These are phyloP conservation scores for Cosmorhoe ocellata DNA, from an alignment of 2,888 invertebrate genomes.

Conservation along the genomic window DNA sequence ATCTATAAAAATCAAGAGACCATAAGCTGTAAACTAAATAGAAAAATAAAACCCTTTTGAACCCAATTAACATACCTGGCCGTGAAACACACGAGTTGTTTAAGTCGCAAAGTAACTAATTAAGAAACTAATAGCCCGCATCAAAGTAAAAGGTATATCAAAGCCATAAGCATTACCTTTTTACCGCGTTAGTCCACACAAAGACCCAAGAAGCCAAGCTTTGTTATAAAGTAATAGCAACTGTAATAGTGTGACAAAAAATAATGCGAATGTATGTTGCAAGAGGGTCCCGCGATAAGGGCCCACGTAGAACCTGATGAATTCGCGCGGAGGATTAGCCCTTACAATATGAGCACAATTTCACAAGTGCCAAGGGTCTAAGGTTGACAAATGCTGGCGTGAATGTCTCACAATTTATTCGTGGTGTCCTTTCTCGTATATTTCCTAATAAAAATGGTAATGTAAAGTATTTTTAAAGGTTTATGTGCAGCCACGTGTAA, in stretches of 20 bases:
- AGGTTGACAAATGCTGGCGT: constrained; percentile 66
- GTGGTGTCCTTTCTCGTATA: constrained; percentile 55
- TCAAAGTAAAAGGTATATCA: constrained; percentile 11
- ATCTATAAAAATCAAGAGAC: no score
- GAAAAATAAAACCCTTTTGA: no score
- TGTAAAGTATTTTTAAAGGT: constrained; percentile 62
- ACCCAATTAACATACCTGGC: no score
- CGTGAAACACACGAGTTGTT: neutral
- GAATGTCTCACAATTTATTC: constrained; percentile 65
- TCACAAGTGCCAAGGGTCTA: constrained; percentile 67
- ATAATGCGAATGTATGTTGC: constrained; percentile 56
- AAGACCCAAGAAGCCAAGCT: constrained; percentile 17
- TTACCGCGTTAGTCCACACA: constrained; percentile 11
- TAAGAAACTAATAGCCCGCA: constrained; percentile 13
- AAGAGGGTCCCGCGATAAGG: constrained; percentile 64
- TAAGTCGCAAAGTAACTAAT: constrained; percentile 17
- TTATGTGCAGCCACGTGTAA: constrained; percentile 41
- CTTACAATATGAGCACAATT: constrained; percentile 79
- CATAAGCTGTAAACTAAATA: no score
- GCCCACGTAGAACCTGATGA: constrained; percentile 68
- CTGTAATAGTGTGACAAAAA: constrained; percentile 50
- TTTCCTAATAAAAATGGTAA: constrained; percentile 77
- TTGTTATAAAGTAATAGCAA: constrained; percentile 32
- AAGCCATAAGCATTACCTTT: constrained; percentile 19
- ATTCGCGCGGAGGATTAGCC: constrained; percentile 74